These are phyloP conservation scores for Drosophila rhopaloa DNA, from an alignment of 1,140 invertebrate species.

Conservation along the genomic window DNA sequence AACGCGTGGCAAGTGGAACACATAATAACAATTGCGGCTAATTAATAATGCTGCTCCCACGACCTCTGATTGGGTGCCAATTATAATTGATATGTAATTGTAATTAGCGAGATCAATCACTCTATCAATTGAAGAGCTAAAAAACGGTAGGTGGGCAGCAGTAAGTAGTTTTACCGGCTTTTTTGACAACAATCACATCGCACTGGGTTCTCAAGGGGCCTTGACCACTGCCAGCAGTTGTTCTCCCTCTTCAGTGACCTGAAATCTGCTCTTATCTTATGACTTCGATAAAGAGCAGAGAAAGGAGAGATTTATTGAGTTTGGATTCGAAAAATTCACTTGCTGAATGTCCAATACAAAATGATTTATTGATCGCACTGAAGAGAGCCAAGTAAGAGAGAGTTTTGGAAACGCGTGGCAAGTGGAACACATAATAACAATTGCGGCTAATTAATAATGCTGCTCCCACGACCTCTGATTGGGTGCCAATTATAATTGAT, in stretches of 20 bases:
- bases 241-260: slow-evolving; percentile 13
- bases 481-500: slow-evolving; percentile 32
- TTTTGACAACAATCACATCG: slow-evolving; percentile 17
- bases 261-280: slow-evolving; percentile 17
- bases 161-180: slow-evolving; percentile 33
- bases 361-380: slow-evolving; percentile 7
- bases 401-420: slow-evolving; percentile 36
- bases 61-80: slow-evolving; percentile 24
- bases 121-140: neutral
- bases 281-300: neutral
- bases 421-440: slow-evolving; percentile 46
- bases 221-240: slow-evolving; percentile 1
- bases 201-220: slow-evolving; percentile 1
- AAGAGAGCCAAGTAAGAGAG: slow-evolving; percentile 5
- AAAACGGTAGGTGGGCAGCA: neutral
- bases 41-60: slow-evolving; percentile 43
- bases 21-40: slow-evolving; percentile 49
- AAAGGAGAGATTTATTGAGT: slow-evolving; percentile 28
- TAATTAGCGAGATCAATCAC: slow-evolving; percentile 36
- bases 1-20: slow-evolving; percentile 50
- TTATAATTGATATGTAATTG: slow-evolving; percentile 42
- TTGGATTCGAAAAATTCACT: slow-evolving; percentile 10
- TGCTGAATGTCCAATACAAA: slow-evolving; percentile 5
- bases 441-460: slow-evolving; percentile 52
- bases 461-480: slow-evolving; percentile 27